Evolutionary conservation across 2,888 invertebrate genomes (phyloP), one percentile per base, ranked within the genome.

Genomic region (Drosophila austrosaltans): DNA sequence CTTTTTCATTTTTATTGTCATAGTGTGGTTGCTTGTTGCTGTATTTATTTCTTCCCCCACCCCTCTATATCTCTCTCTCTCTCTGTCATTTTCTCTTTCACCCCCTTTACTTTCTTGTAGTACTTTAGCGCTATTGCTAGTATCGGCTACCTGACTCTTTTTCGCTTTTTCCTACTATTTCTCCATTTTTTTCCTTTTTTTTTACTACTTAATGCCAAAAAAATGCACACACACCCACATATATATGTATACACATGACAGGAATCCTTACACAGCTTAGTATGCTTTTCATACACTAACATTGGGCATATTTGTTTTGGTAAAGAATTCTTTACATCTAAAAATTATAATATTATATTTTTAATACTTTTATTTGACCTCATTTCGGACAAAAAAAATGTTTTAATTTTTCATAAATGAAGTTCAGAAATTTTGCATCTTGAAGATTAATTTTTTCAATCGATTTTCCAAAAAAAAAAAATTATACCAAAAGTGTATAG

Each of bases 1-100:
- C 28, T 54, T 63, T 40, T 16, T 25, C 57, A 65, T 54, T 64
- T 64, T 82, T 79, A 75, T 82, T 79, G 78, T 76, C 80, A 84
- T 82, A 78, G 79, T 84, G 76, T 75, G 82, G 74, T 76, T 69
- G 76, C 76, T 75, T 78, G 65, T 75, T 84, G 79, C 72, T 74
- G 58, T 53, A 69, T 61, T 42, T 32, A 54, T 70, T 58, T 25
- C 56, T 58, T 25, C 56, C 39, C 44, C 57, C 44, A 42, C 58
- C n/a, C 10, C 25, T 36, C 16, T 16, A 16, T 16, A 16, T 16
- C 16, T 20, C 48, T 32, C 30, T 20, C 48, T 32, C 30, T 7
- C 28, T 28, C 20, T 2, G 10, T 8, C 12, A 22, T 28, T 10
- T 57, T 40, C 40, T 7, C 10, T 28, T 2, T 2, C 5, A 30